Evolutionary conservation across 2,113 vertebrate genomes (phyloP).

Genomic region (Albula glossodonta): DNA sequence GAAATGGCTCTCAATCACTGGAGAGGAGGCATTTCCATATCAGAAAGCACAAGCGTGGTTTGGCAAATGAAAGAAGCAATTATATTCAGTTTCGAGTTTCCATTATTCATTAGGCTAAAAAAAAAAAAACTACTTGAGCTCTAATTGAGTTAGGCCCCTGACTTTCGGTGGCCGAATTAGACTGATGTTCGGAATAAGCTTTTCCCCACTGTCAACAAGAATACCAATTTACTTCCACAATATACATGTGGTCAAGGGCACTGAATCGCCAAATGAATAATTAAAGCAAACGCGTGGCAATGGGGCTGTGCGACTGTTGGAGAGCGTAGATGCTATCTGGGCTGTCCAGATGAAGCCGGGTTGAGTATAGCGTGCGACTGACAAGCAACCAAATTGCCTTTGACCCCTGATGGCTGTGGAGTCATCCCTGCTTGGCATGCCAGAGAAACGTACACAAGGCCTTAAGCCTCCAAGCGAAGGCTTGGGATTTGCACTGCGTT

Average conservation of each 20-base stretch:
- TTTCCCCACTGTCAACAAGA: neutral
- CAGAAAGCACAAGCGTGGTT: conserved; percentile 8
- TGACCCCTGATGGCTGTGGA: too few relatives aligned
- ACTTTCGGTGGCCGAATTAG: neutral
- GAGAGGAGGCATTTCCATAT: neutral
- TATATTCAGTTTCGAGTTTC: conserved; percentile 4
- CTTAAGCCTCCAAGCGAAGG: too few relatives aligned
- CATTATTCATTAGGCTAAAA: neutral
- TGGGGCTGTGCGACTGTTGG: neutral
- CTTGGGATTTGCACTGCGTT: too few relatives aligned
- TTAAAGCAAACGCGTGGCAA: neutral
- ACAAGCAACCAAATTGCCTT: too few relatives aligned
- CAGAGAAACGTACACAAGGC: too few relatives aligned
- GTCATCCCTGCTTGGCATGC: too few relatives aligned
- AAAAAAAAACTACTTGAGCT: neutral
- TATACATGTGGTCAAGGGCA: neutral
- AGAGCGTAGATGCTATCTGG: too few relatives aligned
- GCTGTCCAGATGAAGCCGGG: too few relatives aligned
- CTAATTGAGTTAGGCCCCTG: neutral
- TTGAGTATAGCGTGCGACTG: too few relatives aligned
- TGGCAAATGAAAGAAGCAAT: neutral
- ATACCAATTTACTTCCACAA: neutral
- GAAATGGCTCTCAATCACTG: neutral
- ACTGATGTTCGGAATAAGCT: neutral
- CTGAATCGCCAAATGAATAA: neutral